Conservation (phyloP, 2,797 vertebrate species). For the Sylvilagus floridanus region DNA sequence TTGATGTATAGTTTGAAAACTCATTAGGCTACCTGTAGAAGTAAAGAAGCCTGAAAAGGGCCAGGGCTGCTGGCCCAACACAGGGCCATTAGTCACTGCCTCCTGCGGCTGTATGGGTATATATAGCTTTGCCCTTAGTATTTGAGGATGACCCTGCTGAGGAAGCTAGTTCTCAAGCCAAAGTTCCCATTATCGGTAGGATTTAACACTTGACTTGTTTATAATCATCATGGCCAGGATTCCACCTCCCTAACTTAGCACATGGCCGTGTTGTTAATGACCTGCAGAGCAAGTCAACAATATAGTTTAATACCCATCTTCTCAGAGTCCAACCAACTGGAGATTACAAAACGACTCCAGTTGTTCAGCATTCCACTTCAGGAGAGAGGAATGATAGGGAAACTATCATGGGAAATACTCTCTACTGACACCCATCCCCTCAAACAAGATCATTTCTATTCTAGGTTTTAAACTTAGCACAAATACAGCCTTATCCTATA, state of each 20-base stretch:
- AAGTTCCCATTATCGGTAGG: conserved; percentile 67
- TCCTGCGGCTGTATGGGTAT: conserved; percentile 52
- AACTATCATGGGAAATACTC: conserved; percentile 17
- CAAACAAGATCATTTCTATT: conserved; percentile 46
- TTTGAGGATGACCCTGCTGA: conserved; percentile 73
- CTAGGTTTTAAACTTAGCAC: conserved; percentile 38
- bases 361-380: conserved; percentile 41
- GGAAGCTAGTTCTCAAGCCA: conserved; percentile 71
- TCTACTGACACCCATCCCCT: neutral
- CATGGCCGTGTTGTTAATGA: conserved; percentile 51
- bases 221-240: conserved; percentile 54
- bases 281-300: conserved; percentile 35
- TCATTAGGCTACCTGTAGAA: conserved; percentile 18
- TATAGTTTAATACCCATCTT: neutral
- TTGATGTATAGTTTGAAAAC: conserved; percentile 33
- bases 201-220: conserved; percentile 75
- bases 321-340: conserved; percentile 20
- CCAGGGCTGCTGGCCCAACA: conserved; percentile 19
- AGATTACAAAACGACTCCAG: conserved; percentile 49
- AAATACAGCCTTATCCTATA: neutral
- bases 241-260: conserved; percentile 37
- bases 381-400: conserved; percentile 29
- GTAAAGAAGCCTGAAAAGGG: conserved; percentile 41
- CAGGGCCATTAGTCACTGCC: conserved; percentile 65
- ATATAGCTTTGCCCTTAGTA: conserved; percentile 75